Percentiles rank a stretch among this genome's conserved stretches.
Conservation (phyloP, 2,888 invertebrate genomes). For the Trimorus sp. region DNA sequence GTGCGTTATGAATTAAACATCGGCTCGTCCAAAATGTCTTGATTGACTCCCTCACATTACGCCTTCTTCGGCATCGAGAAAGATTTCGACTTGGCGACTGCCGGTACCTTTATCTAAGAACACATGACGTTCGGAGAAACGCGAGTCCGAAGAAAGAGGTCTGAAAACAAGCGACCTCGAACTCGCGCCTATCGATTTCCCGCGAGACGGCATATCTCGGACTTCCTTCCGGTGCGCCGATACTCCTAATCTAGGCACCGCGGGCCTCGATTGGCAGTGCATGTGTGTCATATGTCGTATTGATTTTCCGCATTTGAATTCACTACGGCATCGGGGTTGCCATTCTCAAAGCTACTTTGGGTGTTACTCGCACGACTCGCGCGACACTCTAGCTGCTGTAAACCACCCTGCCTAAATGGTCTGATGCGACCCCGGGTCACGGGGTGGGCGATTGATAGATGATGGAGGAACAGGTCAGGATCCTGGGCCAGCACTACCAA, state of each 20-base stretch:
- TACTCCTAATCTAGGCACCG: slow-evolving; percentile 35
- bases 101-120: background rate
- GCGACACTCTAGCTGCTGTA: slow-evolving; percentile 43
- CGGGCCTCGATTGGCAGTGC: background rate
- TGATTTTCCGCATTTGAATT: slow-evolving; percentile 78
- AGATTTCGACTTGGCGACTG: slow-evolving; percentile 15
- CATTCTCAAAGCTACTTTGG: slow-evolving; percentile 59
- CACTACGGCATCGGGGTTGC: slow-evolving; percentile 74
- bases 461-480: background rate
- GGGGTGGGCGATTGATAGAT: slow-evolving; percentile 4
- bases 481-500: background rate
- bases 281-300: slow-evolving; percentile 71
- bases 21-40: slow-evolving; percentile 7
- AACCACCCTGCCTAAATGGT: no score
- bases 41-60: background rate
- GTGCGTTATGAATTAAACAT: slow-evolving; percentile 16
- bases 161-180: slow-evolving; percentile 63
- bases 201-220: slow-evolving; percentile 70
- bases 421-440: no score
- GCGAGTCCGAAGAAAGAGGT: slow-evolving; percentile 35
- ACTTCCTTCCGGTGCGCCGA: slow-evolving; percentile 68
- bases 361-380: slow-evolving; percentile 29
- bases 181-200: slow-evolving; percentile 70
- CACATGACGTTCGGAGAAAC: slow-evolving; percentile 23
- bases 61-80: slow-evolving; percentile 6